phyloP scores from a whole-genome alignment of 2,888 invertebrate genomes.

The Ditula angustiorana region DNA sequence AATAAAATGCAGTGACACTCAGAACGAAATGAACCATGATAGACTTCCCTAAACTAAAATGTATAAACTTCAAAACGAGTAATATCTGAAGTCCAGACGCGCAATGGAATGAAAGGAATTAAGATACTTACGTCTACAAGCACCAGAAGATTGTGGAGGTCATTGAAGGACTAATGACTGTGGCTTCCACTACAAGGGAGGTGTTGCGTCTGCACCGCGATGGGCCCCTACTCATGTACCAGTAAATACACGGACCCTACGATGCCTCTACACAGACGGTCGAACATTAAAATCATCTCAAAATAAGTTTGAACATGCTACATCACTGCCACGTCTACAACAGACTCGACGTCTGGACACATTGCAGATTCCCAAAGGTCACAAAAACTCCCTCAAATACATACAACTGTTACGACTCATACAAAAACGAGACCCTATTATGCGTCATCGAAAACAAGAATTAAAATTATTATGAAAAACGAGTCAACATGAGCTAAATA shows the following conservation, averaged over 20 bases:
- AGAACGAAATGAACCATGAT: no score
- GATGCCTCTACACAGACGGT: constrained; percentile 19
- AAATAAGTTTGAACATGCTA: constrained; percentile 13
- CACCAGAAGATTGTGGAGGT: constrained; percentile 76
- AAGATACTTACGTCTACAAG: constrained; percentile 77
- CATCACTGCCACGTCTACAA: constrained; percentile 30
- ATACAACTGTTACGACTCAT: constrained; percentile 67
- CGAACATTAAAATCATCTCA: constrained; percentile 31
- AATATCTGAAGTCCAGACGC: no score
- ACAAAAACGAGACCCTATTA: constrained; percentile 71
- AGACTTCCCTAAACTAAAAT: no score
- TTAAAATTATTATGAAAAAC: constrained; percentile 81
- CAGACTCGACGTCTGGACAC: constrained; percentile 58
- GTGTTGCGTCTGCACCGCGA: constrained; percentile 19
- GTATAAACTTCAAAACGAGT: neutral
- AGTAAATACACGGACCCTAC: constrained; percentile 20
- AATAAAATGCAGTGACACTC: no score
- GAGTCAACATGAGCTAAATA: constrained; percentile 76
- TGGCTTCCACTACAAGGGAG: constrained; percentile 41
- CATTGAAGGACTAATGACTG: constrained; percentile 58
- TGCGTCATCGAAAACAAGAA: constrained; percentile 76
- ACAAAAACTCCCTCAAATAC: constrained; percentile 61
- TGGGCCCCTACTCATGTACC: constrained; percentile 22
- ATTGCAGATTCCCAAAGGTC: constrained; percentile 83
- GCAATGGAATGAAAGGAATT: constrained; percentile 76